Evolutionary conservation across 2,797 vertebrate species (phyloP), one percentile per base, ranked within the genome.

Genomic region (Ispidina picta): DNA sequence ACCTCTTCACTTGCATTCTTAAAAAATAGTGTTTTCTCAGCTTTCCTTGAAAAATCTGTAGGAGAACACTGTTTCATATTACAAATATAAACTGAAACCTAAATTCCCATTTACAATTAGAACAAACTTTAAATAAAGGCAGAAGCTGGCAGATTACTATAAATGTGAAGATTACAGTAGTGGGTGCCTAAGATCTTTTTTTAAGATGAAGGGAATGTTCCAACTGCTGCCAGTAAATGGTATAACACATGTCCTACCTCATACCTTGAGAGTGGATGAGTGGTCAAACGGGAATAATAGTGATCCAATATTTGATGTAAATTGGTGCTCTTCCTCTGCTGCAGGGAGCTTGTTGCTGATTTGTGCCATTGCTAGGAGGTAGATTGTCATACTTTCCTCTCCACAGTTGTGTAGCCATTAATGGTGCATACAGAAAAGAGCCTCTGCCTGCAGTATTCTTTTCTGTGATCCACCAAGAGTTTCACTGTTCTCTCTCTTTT

Each of bases 31-130:
- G 18, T 75, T 83, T 89, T 88, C 83, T 93, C 87, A 88, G 83
- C 66, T 93, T 95, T 88, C 74, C 48, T 83, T 76, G 83, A 83
- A 87, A 93, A 88, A 83, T 77, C 87, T 93, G 90, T 81, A 85
- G 92, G 89, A 93, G 84, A 96, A 78, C 55, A 66, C 51, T 80
- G 54, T 74, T 92, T 89, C 65, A 12, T 55, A 49, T 85, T 66
- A 64, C 82, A 88, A 81, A 72, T 85, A 86, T 69, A 94, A 90
- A 92, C 84, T 17, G 15, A 87, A 84, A 89, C 41, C 37, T 92
- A 56, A 92, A 92, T 88, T 83, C 56, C 17, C n/a, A 26, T 88
- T 26, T 86, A 60, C 83, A 70, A 87, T 87, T 87, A 94, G 56
- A 88, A 66, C 44, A 76, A 83, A 25, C 70, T 92, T 93, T 92